Conservation (phyloP, 2,888 invertebrate genomes). For the Polymixis flavicincta region DNA sequence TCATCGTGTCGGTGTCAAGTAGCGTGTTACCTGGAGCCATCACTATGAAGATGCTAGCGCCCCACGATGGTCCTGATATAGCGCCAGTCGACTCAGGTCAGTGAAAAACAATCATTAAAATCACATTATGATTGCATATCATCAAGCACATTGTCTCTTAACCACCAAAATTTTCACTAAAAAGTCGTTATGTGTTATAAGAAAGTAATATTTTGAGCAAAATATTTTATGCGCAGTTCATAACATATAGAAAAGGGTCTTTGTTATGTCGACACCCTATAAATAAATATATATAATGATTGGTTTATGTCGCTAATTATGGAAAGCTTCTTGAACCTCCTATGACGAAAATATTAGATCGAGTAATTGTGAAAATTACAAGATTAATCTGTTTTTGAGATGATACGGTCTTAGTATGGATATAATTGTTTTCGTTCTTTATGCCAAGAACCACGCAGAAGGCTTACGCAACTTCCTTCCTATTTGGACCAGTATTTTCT, state of each 20-base stretch:
- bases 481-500: not conserved
- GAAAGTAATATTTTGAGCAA: not conserved
- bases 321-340: not conserved
- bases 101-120: slow-evolving; percentile 72
- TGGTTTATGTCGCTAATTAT: not conserved
- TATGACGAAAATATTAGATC: not conserved
- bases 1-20: slow-evolving; percentile 87
- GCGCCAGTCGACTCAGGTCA: slow-evolving; percentile 89
- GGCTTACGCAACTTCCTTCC: slow-evolving; percentile 52
- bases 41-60: slow-evolving; percentile 88
- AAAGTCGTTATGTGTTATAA: not conserved
- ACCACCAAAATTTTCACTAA: not conserved
- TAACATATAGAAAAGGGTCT: slow-evolving; percentile 30
- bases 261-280: slow-evolving; percentile 55
- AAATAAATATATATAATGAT: slow-evolving; percentile 43
- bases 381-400: not conserved
- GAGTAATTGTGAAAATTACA: not conserved
- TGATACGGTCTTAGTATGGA: not conserved
- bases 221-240: slow-evolving; percentile 47
- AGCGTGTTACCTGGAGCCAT: slow-evolving; percentile 86
- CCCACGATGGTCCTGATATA: slow-evolving; percentile 91
- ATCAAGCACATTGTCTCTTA: not conserved
- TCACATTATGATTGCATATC: slow-evolving; percentile 39
- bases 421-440: slow-evolving; percentile 30
- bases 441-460: slow-evolving; percentile 33